phyloP scores from a whole-genome alignment of 1,140 invertebrate species.

The Tribolium madens region DNA sequence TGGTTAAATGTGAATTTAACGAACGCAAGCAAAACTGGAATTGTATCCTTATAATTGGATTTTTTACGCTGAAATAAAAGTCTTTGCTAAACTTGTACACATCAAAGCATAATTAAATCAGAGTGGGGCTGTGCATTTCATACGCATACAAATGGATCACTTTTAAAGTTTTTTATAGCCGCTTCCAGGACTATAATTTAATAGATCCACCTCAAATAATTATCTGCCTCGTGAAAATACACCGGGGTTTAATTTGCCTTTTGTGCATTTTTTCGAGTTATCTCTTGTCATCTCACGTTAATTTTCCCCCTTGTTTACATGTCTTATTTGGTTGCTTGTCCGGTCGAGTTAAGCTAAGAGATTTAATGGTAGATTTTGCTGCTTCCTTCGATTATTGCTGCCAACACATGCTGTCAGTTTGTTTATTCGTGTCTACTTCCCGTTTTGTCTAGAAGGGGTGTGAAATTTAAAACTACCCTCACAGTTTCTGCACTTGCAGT shows the following conservation, averaged over 20 bases:
- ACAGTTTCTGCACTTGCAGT: neutral
- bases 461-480: neutral
- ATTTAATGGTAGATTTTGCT: neutral
- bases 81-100: conserved; percentile 25
- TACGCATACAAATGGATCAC: conserved; percentile 21
- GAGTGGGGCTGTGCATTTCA: conserved; percentile 24
- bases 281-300: neutral
- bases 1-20: neutral
- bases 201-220: conserved; percentile 25
- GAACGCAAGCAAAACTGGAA: neutral
- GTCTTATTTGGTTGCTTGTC: neutral
- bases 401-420: conserved; percentile 20
- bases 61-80: conserved; percentile 19
- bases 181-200: conserved; percentile 20
- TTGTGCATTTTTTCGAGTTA: neutral
- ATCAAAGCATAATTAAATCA: conserved; percentile 28
- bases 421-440: conserved; percentile 27
- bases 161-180: conserved; percentile 14
- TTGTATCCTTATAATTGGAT: conserved; percentile 21
- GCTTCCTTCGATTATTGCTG: conserved; percentile 15
- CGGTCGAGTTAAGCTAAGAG: neutral
- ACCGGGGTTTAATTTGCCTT: conserved; percentile 8
- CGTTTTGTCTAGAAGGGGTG: neutral
- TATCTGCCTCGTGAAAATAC: conserved; percentile 9
- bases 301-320: neutral